These are phyloP conservation scores for Cassiopea andromeda DNA, from an alignment of 30 jellyfish, hydroid and myxozoan genomes.

Conservation along the genomic window DNA sequence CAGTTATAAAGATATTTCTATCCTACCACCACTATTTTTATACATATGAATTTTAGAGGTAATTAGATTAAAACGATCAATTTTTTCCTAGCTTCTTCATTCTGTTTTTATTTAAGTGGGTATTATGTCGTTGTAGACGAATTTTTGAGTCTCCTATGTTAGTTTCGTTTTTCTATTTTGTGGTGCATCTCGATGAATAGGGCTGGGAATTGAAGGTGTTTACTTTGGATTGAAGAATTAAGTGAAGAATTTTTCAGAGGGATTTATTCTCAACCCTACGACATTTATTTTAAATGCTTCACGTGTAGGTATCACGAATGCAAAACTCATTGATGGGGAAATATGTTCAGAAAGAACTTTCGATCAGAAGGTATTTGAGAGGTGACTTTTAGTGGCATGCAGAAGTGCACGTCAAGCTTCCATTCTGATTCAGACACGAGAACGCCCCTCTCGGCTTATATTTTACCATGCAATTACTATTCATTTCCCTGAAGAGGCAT, in stretches of 20 bases:
- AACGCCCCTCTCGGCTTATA: neutral
- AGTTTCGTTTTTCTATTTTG: too few species aligned
- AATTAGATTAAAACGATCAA: neutral
- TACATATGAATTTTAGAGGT: constrained; percentile 9
- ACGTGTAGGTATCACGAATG: too few species aligned
- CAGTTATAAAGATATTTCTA: neutral
- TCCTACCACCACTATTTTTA: neutral
- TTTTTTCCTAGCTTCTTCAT: neutral
- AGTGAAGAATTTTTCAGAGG: too few species aligned
- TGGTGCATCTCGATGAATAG: too few species aligned
- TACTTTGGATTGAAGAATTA: too few species aligned
- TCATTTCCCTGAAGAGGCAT: neutral
- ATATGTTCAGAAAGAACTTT: too few species aligned
- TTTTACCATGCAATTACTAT: neutral
- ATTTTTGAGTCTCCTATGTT: too few species aligned
- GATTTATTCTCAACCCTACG: too few species aligned
- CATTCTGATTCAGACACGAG: neutral
- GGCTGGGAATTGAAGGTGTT: too few species aligned
- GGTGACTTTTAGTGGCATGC: neutral
- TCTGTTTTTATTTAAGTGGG: constrained; percentile 5
- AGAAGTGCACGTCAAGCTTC: neutral
- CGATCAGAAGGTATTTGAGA: neutral
- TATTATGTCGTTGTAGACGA: neutral
- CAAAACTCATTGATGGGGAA: too few species aligned
- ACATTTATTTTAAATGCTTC: too few species aligned